Base-by-base conservation (phyloP, 1,140 invertebrate species). In the Zaprionus ghesquierei region DNA sequence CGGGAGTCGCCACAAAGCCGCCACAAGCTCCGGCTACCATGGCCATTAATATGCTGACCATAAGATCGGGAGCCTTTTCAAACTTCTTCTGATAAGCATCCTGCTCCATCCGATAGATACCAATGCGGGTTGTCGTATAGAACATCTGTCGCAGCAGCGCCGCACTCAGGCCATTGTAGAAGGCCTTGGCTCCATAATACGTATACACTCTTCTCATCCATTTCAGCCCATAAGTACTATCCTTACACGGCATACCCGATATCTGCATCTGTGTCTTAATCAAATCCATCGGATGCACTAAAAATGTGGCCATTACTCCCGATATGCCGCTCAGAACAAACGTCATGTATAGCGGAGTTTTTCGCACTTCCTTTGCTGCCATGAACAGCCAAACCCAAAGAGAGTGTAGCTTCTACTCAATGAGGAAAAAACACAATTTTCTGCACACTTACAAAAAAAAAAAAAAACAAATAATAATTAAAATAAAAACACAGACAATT, bases 1-100 rank as follows among this genome's bases (percentile, higher is more conserved):
- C 95, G 10, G 96, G 96, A 44, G 95, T 97, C 6, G 96, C 96
- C 18, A 96, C 92, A 80, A 96, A 94, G 2, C 96, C 94, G 3
- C 95, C 96, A 5, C 93, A 77, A 3, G 93, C 94, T 18, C 95
- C 95, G 3, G 95, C 94, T 9, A 92, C 82, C 50, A 94, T 93
- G 53, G 95, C 95, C 76, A 96, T 95, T 93, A 89, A 95, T 69
- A 78, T 77, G 66, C 80, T 87, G 51, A 53, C 54, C 18, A 46
- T 8, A 0, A 87, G 1, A 0, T 18, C 41, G 18, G 82, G 82
- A 1, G 62, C 1, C 3, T 13, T 38, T 0, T 53, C 2, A n/a
- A 18, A 68, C 0, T 6, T 0, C 3, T 64, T 27, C 10, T 49
- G 64, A 38, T 75, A 89, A 0, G 29, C 4, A 0, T 78, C 66